Percentiles rank a stretch among this genome's conserved stretches.
Conservation (phyloP, 1,140 invertebrate genomes). For the Drosophila mojavensis region DNA sequence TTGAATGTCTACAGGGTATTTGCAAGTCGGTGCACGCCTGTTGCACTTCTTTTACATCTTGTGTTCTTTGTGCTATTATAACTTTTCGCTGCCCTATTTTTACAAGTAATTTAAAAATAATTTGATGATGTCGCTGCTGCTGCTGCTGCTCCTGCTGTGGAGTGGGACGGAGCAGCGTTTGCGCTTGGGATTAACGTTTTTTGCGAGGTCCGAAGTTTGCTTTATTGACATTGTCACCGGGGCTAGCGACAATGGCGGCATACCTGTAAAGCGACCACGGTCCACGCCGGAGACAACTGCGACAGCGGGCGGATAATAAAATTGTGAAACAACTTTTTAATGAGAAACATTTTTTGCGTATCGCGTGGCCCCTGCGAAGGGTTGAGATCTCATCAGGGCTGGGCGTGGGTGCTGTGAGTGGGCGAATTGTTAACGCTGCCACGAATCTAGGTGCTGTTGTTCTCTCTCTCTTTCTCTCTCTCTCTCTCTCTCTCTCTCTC, state of each 20-base stretch:
- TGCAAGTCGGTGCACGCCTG: not conserved
- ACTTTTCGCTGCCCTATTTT: conserved; percentile 59
- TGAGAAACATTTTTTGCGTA: conserved; percentile 79
- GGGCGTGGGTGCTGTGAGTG: not conserved
- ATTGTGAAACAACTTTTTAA: conserved; percentile 80
- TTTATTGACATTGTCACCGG: conserved; percentile 78
- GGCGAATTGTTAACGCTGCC: conserved; percentile 25
- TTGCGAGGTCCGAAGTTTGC: conserved; percentile 58
- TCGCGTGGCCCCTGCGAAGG: conserved; percentile 48
- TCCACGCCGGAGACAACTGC: not conserved
- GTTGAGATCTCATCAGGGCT: not conserved
- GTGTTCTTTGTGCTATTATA: conserved; percentile 48
- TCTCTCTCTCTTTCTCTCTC: not conserved
- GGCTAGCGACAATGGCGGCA: conserved; percentile 59
- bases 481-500: not conserved
- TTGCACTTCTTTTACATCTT: conserved; percentile 20
- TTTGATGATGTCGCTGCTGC: conserved; percentile 56
- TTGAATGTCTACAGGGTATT: not conserved
- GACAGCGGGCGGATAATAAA: conserved; percentile 67
- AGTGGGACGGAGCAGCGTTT: not conserved
- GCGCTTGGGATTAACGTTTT: conserved; percentile 7
- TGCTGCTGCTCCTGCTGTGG: not conserved
- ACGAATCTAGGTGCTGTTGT: conserved; percentile 14
- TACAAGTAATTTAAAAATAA: conserved; percentile 78
- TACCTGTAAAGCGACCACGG: conserved; percentile 51